Base-by-base conservation (phyloP, 2,797 vertebrate genomes). In the Phrynocephalus guinanensis region DNA sequence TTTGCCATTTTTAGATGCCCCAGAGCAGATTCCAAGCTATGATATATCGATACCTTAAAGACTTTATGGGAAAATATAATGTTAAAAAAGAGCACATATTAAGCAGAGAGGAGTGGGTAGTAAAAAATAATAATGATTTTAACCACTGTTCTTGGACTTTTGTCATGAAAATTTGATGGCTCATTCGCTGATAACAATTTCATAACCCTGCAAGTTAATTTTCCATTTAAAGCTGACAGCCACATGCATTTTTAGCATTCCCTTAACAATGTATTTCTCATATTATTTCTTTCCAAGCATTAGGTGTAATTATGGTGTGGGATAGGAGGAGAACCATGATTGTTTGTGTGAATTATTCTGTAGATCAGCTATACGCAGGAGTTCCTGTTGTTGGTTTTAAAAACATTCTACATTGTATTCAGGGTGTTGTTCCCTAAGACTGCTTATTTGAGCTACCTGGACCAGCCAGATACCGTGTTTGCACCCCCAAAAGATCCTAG, bases 151-250 rank as follows among this genome's bases (percentile, higher is more conserved):
- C 60, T 2, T 85, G 11, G 24, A 22, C 60, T 81, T 92, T 93
- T 84, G 84, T 56, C 38, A 68, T 79, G 56, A 87, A 90, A 84
- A 68, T 77, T 44, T 88, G n/a, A 81, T 88, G 56, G 6, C 44
- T 81, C 2, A 60, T 48, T 81, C 50, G 76, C 28, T 81, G 60
- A 84, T 70, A 76, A 63, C 33, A 71, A 16, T 81, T 85, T 75
- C 78, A 88, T 81, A 85, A 11, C 79, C 52, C 60, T 85, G 70
- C 30, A 85, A 85, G 78, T 88, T 88, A 81, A 88, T 85, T 85
- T 81, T 81, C 87, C 63, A 85, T 88, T 85, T 85, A 73, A 60
- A 81, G 48, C 28, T 85, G 71, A 80, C 18, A 81, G 71, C 80
- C n/a, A 24, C 48, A 68, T 81, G 44, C 26, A 60, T 88, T 88